Percentiles rank a stretch among this genome's conserved stretches.
These are phyloP conservation scores for Polylopha cassiicola DNA, from an alignment of 2,888 invertebrate species.

Conservation along the genomic window DNA sequence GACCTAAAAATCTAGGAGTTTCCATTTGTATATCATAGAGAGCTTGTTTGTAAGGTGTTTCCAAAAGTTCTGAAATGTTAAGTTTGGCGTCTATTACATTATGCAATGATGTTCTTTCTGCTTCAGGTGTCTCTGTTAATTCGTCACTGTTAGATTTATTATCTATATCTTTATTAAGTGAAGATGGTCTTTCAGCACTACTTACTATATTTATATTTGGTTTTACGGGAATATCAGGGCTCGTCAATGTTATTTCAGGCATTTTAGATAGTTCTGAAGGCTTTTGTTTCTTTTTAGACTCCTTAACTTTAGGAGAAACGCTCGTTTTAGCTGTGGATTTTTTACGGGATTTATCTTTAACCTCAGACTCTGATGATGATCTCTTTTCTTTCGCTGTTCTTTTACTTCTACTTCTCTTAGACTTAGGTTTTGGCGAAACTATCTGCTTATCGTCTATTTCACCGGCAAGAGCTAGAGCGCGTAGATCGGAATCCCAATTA, in stretches of 20 bases:
- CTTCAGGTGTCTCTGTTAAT: constrained; percentile 57
- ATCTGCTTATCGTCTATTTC: constrained; percentile 22
- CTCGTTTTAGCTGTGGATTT: constrained; percentile 27
- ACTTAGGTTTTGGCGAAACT: constrained; percentile 24
- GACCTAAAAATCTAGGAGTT: constrained; percentile 74
- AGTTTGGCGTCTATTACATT: constrained; percentile 64
- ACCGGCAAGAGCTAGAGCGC: constrained; percentile 40
- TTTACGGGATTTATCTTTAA: constrained; percentile 28
- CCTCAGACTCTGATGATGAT: constrained; percentile 28
- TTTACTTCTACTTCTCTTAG: constrained; percentile 28
- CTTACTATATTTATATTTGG: constrained; percentile 52
- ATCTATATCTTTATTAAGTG: constrained; percentile 30
- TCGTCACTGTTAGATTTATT: constrained; percentile 41
- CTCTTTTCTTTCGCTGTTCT: constrained; percentile 25
- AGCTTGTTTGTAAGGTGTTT: constrained; percentile 78
- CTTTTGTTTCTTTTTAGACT: constrained; percentile 12
- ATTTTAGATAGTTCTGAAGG: not conserved
- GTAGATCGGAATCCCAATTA: constrained; percentile 64
- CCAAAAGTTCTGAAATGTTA: constrained; percentile 70
- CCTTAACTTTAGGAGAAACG: not conserved
- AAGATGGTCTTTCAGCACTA: constrained; percentile 23
- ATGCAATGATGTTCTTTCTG: constrained; percentile 56
- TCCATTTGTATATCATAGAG: constrained; percentile 69
- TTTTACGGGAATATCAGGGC: constrained; percentile 34
- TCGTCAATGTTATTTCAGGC: not conserved